Evolutionary conservation across 2,888 invertebrate species (phyloP).

Genomic region (Drosophila acutilabella): DNA sequence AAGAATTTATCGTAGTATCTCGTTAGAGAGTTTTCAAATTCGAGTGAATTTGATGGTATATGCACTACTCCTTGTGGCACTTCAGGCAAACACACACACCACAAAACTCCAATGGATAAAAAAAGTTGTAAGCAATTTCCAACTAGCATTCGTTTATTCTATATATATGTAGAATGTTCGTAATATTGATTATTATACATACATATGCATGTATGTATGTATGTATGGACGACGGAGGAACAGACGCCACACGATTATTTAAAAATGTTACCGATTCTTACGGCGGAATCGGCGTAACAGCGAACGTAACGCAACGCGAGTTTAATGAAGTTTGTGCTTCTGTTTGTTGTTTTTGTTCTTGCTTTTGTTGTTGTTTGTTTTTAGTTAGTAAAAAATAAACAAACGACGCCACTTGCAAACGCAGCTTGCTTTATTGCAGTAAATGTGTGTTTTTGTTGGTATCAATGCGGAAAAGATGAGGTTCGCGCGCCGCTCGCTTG

Average conservation of each 20-base stretch:
- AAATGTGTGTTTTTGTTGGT: conserved; percentile 70
- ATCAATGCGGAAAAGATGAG: conserved; percentile 77
- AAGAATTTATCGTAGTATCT: conserved; percentile 1
- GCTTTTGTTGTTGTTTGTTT: conserved; percentile 59
- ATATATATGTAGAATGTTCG: conserved; percentile 40
- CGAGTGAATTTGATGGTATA: conserved; percentile 25
- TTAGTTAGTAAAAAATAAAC: conserved; percentile 75
- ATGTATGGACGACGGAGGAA: conserved; percentile 34
- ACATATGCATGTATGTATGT: conserved; percentile 24
- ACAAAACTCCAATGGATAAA: conserved; percentile 58
- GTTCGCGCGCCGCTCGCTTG: conserved; percentile 78
- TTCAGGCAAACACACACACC: conserved; percentile 49
- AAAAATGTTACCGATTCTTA: conserved; percentile 56
- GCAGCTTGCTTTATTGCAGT: conserved; percentile 60
- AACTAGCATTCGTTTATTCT: conserved; percentile 60
- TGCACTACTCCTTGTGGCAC: conserved; percentile 51
- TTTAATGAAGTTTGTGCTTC: conserved; percentile 37
- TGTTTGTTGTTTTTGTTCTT: conserved; percentile 38
- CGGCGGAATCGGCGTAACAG: conserved; percentile 53
- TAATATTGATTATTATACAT: conserved; percentile 69
- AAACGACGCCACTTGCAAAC: conserved; percentile 68
- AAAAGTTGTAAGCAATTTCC: conserved; percentile 60
- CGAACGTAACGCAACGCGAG: conserved; percentile 57
- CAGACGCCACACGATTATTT: conserved; percentile 58
- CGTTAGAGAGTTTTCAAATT: conserved; percentile 18